Evolutionary conservation across 2,888 invertebrate species (phyloP).

Genomic region (Trachelus troglodyta): DNA sequence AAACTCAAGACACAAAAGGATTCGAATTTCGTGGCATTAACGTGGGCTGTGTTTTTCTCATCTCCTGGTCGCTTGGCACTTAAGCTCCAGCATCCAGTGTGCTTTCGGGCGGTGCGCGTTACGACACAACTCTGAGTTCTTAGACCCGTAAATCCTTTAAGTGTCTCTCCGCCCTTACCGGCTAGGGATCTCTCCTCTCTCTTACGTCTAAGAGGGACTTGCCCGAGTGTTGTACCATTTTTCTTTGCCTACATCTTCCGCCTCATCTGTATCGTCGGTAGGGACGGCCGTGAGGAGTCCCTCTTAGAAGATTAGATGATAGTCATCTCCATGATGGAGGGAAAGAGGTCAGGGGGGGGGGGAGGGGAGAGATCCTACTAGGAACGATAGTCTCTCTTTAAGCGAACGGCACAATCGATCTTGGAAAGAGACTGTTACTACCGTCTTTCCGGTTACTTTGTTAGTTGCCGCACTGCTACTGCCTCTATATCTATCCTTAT

Average conservation of each 20-base stretch:
- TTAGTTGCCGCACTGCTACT: too few relatives aligned
- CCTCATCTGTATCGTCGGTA: conserved; percentile 24
- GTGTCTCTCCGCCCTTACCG: conserved; percentile 46
- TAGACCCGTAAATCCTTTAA: conserved; percentile 61
- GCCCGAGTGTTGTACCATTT: conserved; percentile 29
- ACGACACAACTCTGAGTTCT: conserved; percentile 9
- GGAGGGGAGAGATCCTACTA: background rate
- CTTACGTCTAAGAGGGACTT: conserved; percentile 4
- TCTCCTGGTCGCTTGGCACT: too few relatives aligned
- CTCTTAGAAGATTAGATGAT: conserved; percentile 39
- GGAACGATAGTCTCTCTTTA: too few relatives aligned
- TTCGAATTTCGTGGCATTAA: too few relatives aligned
- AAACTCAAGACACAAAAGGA: too few relatives aligned
- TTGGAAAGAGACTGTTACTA: background rate
- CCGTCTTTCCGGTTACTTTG: background rate
- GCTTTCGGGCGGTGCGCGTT: conserved; percentile 4
- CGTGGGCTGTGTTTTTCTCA: too few relatives aligned
- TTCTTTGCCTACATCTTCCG: conserved; percentile 30
- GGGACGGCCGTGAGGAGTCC: conserved; percentile 6
- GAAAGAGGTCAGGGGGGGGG: conserved; percentile 8
- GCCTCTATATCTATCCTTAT: too few relatives aligned
- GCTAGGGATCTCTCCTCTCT: conserved; percentile 3
- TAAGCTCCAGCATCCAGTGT: too few relatives aligned
- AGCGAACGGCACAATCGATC: background rate
- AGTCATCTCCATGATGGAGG: conserved; percentile 35